Evolutionary conservation across 2,797 vertebrate genomes (phyloP), one percentile per base, ranked within the genome.

Genomic region (Limosa lapponica): DNA sequence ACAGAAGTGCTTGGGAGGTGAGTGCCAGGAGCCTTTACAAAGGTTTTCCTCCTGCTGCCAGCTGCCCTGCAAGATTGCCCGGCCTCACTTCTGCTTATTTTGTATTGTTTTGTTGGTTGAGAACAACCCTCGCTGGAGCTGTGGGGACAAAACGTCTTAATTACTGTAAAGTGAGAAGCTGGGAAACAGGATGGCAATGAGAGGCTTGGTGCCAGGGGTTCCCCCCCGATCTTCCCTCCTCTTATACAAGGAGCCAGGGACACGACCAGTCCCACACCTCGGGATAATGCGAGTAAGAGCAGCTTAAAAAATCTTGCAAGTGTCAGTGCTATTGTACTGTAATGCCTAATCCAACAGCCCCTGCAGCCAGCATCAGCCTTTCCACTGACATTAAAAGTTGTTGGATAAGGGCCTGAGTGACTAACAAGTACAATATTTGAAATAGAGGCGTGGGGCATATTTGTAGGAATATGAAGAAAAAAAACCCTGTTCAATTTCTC

Each of bases 341-440:
- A 65, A 78, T 81, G 17, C 82, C n/a, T 88, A 67, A 87, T 82
- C 71, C 75, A 82, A 48, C 67, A 85, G 34, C 13, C 37, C 54
- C 51, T 62, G 49, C 61, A 89, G 82, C 36, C 75, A 69, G 49
- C 4, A 1, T 78, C 79, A 93, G 36, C 82, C 61, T 96, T 96
- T 93, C 89, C 87, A 81, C 65, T 91, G 84, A 89, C 79, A 95
- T 69, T 87, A 89, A 74, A 82, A 92, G 72, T 54, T 93, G 79
- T 75, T 96, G 91, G 87, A 89, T 79, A 83, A 69, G 37, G 84
- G 65, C 87, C 95, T 94, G 65, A 61, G 72, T 93, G 87, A 92
- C 87, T 94, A 95, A 94, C 64, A 89, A 93, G 61, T 67, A 87
- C 87, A 94, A 75, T 94, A 89, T 78, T 94, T 96, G 64, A 96